Evolutionary conservation across 1,140 invertebrate species (phyloP), one percentile per base, ranked within the genome.

Genomic region (Danaus plexippus): DNA sequence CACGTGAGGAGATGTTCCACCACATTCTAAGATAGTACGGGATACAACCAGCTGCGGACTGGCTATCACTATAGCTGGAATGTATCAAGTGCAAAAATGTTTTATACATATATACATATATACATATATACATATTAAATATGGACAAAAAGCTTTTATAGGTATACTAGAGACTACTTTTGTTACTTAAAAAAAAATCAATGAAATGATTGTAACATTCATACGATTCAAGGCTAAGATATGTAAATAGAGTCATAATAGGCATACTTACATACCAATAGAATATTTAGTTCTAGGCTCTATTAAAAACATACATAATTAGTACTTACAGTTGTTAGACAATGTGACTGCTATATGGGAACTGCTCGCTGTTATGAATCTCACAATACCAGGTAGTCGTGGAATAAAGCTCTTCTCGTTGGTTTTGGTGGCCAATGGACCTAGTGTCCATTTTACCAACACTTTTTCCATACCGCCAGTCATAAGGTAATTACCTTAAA

Each of bases 401-500:
- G 85, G 85, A 13, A 88, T 77, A 32, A 85, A 87, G n/a, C 56
- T 61, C 47, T 79, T 81, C 49, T 79, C 75, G 54, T 75, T 71
- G 1, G 67, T 69, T 64, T 68, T 77, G 13, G 73, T 65, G n/a
- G 77, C 71, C 43, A 84, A 69, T 22, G 75, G 64, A 9, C 78
- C 75, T 11, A 77, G 45, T 5, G 77, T 83, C 87, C 85, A 88
- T 57, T 86, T 87, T 0, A 88, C 81, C 32, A 87, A 60, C 0
- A 87, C 85, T 54, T 79, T 77, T 54, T 88, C 87, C 67, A 85
- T 77, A n/a, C 87, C 87, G 50, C 85, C 87, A 49, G 79, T 72
- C 52, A 84, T 68, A 9, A 88, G 42, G 18, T 87, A 80, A 56
- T 64, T 83, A 40, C 87, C 87, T 88, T 52, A 42, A 74, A 75